phyloP scores from a whole-genome alignment of 2,113 vertebrate genomes.

The Stercorarius parasiticus region DNA sequence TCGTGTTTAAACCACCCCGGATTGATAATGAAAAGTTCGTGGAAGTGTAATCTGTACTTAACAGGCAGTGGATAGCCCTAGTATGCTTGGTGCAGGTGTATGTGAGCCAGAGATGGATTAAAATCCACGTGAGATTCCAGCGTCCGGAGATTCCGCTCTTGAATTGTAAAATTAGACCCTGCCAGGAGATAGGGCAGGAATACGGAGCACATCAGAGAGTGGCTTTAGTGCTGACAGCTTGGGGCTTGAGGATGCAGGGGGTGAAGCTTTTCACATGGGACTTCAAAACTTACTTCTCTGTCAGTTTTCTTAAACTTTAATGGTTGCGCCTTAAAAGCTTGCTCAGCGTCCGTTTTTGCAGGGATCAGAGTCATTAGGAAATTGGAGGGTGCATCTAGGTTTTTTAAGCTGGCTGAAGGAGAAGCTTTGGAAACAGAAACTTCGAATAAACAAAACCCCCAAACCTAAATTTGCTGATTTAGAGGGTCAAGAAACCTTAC shows the following conservation, averaged over 20 bases:
- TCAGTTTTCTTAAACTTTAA: not conserved
- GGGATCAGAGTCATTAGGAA: slow-evolving; percentile 13
- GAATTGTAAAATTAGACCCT: not conserved
- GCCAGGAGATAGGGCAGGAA: not conserved
- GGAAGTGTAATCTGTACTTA: not conserved
- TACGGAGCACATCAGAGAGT: not conserved
- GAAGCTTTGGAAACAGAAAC: not conserved
- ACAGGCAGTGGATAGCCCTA: not conserved
- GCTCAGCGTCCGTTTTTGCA: not conserved
- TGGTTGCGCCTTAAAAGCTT: not conserved
- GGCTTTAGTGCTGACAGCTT: not conserved
- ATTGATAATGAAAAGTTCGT: not conserved
- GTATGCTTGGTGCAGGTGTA: not conserved
- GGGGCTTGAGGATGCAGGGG: not conserved
- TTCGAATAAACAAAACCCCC: not conserved
- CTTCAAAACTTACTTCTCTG: not conserved
- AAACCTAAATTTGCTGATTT: not conserved
- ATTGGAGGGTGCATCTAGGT: not conserved
- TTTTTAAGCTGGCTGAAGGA: not conserved
- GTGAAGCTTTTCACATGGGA: not conserved
- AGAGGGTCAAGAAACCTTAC: not conserved
- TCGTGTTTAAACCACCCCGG: not conserved
- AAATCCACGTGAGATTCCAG: not conserved
- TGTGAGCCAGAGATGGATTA: not conserved
- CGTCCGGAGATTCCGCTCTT: not conserved